Evolutionary conservation across 2,888 invertebrate genomes (phyloP), one percentile per base, ranked within the genome.

Genomic region (Uropetala carovei): DNA sequence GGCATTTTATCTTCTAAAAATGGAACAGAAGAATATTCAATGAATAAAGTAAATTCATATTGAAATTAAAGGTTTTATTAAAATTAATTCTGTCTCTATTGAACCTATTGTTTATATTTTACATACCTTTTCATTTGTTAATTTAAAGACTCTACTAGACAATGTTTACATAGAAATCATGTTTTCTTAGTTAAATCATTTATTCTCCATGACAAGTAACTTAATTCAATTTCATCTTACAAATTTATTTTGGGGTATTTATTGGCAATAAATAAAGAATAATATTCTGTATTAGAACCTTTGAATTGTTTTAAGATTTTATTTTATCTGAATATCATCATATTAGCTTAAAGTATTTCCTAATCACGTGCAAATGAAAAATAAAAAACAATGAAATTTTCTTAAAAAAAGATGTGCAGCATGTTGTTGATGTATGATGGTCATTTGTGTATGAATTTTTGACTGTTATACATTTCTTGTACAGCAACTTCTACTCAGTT

Each of bases 381-480:
- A 89, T 89, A 64, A 89, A 30, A 64, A 89, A 43, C 43, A 83
- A 83, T 82, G 43, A 83, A 83, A 9, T 83, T 83, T 83, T 83
- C 43, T 83, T 43, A 83, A 57, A 83, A 83, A 83, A 83, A 16
- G 43, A 83, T 83, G 57, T 57, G 83, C 22, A 64, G 64, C 43
- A 64, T 43, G 89, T 89, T 89, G 89, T 89, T 64, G 64, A 64
- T 89, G 89, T 89, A 89, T 89, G 89, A 89, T 89, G 60, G 89
- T 89, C 60, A 89, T 68, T 89, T 89, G 64, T 89, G 89, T 89
- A 89, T 43, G 58, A 89, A 64, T 89, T 89, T 89, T 64, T 89
- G 64, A 89, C 89, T 89, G n/a, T 89, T 89, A 89, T 89, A 64
- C 64, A 89, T 89, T 89, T 43, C 60, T 89, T 89, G 89, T 68